Evolutionary conservation across 2,113 vertebrate species (phyloP), one percentile per base, ranked within the genome.

Genomic region (Okapia johnstoni): DNA sequence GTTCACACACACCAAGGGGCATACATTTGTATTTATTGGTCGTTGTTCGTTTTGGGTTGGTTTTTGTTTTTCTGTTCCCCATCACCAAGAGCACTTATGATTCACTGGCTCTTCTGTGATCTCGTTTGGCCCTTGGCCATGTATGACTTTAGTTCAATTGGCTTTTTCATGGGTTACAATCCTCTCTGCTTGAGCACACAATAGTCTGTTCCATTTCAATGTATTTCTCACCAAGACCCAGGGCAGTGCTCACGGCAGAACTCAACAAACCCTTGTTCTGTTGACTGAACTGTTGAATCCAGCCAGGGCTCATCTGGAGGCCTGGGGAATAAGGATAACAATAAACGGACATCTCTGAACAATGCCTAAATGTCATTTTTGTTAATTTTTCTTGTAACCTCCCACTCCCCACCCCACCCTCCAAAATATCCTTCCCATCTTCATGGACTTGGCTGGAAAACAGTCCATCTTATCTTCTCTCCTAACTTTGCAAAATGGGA

Each of bases 401-500:
- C 23, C 23, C 16, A 46, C 6, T 46, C 33, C 57, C 17, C 5
- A 5, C 16, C 58, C 15, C 3, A 1, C 10, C 5, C 9, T 1
- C 55, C 10, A 40, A 46, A 52, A 26, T 52, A 77, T 26, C n/a
- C 43, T 89, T 52, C 21, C 54, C 43, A 60, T 46, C 14, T 94
- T 96, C 80, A 11, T 40, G 96, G 88, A 80, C 17, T 43, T 95
- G 87, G 3, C n/a, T 40, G 13, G 21, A 66, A 76, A 87, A 36
- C 4, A 55, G 16, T 28, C 43, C 4, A 5, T 43, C 30, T 63
- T 81, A 83, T 70, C 61, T 88, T n/a, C 46, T 85, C 36, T 88
- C 26, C 46, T 86, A 28, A 46, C 48, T 95, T 95, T 88, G 61
- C n/a, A 90, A 83, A 52, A 52, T 23, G 17, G 40, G 11, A 93